phyloP scores from a whole-genome alignment of 2,113 vertebrate genomes.

The Oostethus manadensis region DNA sequence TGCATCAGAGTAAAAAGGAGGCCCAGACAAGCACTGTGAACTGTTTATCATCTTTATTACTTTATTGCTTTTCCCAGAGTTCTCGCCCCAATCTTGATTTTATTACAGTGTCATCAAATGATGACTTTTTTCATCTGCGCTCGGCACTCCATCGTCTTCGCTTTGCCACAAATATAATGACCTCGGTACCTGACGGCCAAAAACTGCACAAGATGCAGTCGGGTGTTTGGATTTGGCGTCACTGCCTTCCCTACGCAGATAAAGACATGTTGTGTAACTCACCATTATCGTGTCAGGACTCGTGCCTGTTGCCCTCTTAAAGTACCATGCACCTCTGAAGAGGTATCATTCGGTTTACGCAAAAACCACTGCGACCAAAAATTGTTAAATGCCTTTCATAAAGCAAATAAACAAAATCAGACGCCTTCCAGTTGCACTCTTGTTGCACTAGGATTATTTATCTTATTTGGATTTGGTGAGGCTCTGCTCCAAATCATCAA shows the following conservation, averaged over 20 bases:
- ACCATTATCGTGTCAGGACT: neutral
- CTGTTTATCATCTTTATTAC: slow-evolving; percentile 72
- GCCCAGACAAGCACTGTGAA: slow-evolving; percentile 52
- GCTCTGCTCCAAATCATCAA: slow-evolving; percentile 50
- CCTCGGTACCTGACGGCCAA: neutral
- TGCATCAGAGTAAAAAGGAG: slow-evolving; percentile 50
- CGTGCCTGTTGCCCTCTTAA: too few species aligned
- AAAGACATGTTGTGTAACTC: too few species aligned
- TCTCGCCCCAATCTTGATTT: slow-evolving; percentile 67
- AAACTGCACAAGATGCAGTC: too few species aligned
- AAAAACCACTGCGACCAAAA: slow-evolving; percentile 13
- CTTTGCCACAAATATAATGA: slow-evolving; percentile 49
- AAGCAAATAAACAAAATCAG: slow-evolving; percentile 36
- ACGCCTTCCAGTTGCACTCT: slow-evolving; percentile 45
- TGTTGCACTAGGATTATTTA: too few species aligned
- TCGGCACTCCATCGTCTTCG: slow-evolving; percentile 42
- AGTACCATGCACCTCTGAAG: slow-evolving; percentile 1
- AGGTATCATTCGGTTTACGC: neutral
- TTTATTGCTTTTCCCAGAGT: slow-evolving; percentile 69
- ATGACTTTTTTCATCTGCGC: slow-evolving; percentile 62
- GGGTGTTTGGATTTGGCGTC: too few species aligned
- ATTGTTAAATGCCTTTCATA: neutral
- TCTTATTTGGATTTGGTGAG: slow-evolving; percentile 54
- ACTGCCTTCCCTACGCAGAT: too few species aligned
- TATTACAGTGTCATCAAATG: slow-evolving; percentile 68